A percentile compares a stretch with the other conserved stretches of the same genome.
phyloP scores from a whole-genome alignment of 2,113 vertebrate genomes.

The Otolemur garnettii region DNA sequence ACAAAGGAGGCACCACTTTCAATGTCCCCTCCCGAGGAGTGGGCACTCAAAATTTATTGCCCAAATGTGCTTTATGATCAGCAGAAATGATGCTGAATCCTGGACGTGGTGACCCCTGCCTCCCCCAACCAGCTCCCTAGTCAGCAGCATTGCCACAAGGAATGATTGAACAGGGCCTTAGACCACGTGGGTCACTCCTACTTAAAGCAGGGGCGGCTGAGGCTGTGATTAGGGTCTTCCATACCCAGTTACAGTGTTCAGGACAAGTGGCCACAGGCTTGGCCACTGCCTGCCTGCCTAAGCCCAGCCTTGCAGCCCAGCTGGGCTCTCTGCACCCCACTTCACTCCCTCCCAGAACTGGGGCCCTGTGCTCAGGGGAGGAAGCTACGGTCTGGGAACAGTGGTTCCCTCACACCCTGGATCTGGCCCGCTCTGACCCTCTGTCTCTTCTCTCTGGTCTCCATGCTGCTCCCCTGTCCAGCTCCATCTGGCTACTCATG shows the following conservation, averaged over 20 bases:
- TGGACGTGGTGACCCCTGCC: accelerated
- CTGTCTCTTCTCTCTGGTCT: background rate
- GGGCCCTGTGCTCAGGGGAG: no score
- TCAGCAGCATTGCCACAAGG: background rate
- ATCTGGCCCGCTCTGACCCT: background rate
- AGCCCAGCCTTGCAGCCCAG: background rate
- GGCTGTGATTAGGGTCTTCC: background rate
- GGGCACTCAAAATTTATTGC: accelerated
- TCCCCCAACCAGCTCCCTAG: background rate
- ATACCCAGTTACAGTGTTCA: accelerated
- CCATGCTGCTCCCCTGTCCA: slow-evolving; percentile 72
- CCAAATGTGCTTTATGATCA: background rate
- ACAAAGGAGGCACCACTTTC: background rate
- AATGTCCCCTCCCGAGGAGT: background rate
- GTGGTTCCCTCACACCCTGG: background rate
- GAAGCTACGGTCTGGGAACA: background rate
- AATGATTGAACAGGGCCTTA: accelerated
- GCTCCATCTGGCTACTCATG: slow-evolving; percentile 93
- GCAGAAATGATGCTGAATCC: background rate
- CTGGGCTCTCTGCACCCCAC: background rate
- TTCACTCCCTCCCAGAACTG: no score
- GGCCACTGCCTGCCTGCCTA: accelerated
- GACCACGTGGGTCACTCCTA: accelerated
- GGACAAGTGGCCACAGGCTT: background rate
- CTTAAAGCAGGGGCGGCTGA: background rate